Base-by-base conservation (phyloP, 1,140 invertebrate genomes). In the Telenomus remus region DNA sequence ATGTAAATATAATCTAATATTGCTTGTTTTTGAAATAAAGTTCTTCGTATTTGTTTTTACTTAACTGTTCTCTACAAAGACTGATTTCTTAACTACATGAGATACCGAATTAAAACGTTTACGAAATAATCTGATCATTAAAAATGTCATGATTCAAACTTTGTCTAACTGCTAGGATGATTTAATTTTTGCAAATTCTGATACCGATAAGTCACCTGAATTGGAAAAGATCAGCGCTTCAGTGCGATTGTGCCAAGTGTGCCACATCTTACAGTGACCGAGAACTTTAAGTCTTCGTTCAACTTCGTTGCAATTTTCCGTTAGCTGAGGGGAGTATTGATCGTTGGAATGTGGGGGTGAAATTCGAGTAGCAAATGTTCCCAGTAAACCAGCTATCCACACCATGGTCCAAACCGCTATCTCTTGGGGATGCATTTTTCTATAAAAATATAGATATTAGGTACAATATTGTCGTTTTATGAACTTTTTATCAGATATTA, bases 251-350 rank as follows among this genome's bases (percentile, higher is more conserved):
- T 55, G 61, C 47, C 37, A 60, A 7, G 57, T 65, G 12, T 11
- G 49, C 61, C 35, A 59, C 47, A 37, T 66, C 43, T 66, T 80
- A 63, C 44, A 65, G 65, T 73, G 63, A 34, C 46, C 54, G 33
- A 61, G 72, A 54, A 69, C 49, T 69, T 71, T 65, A 71, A 61
- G 56, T 77, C 65, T 70, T 76, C 35, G 60, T 70, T 71, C 48
- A 73, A 80, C 53, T 79, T 49, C 71, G 80, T 82, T 64, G 60
- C 76, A 77, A 73, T 80, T 80, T 76, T 78, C 78, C 68, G 79
- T 57, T 61, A 71, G 51, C 56, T 77, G 78, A 79, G 81, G 81
- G 79, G 80, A 80, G 84, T 87, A 87, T 87, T 87, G 86, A 87
- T 86, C 85, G 82, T 69, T 60, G 60, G 71, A 74, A 74, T 81